Evolutionary conservation across 2,113 vertebrate species (phyloP).

Genomic region (Anseranas semipalmata): DNA sequence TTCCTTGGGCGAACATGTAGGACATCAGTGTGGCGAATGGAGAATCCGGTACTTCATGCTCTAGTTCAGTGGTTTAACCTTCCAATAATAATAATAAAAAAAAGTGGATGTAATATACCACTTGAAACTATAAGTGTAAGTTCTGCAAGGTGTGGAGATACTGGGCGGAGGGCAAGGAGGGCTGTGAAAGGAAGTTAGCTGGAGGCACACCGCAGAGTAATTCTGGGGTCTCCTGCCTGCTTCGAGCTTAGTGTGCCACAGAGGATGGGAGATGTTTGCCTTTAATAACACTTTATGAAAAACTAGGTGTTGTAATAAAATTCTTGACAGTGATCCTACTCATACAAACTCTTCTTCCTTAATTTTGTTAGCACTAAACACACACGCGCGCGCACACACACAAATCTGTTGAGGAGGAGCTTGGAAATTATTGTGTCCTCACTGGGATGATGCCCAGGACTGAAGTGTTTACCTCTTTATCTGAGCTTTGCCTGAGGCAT

Average conservation of each 20-base stretch:
- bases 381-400: not conserved
- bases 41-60: not conserved
- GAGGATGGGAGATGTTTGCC: not conserved
- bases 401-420: not conserved
- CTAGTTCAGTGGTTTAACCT: not conserved
- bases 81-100: not conserved
- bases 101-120: not conserved
- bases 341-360: not conserved
- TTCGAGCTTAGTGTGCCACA: not conserved
- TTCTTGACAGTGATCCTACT: not conserved
- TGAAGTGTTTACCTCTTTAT: slow-evolving; percentile 31
- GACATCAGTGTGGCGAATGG: not conserved
- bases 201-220: not conserved
- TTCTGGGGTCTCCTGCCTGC: not conserved
- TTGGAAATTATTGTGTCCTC: slow-evolving; percentile 7
- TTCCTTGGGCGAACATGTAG: not conserved
- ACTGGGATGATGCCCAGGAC: not conserved
- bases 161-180: not conserved
- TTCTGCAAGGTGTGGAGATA: not conserved
- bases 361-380: not conserved
- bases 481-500: slow-evolving; percentile 16
- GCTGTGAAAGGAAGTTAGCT: not conserved
- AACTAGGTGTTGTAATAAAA: not conserved
- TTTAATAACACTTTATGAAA: not conserved
- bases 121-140: not conserved